Conservation (phyloP, 2,797 vertebrate genomes). For the Enteromius trimaculatus region DNA sequence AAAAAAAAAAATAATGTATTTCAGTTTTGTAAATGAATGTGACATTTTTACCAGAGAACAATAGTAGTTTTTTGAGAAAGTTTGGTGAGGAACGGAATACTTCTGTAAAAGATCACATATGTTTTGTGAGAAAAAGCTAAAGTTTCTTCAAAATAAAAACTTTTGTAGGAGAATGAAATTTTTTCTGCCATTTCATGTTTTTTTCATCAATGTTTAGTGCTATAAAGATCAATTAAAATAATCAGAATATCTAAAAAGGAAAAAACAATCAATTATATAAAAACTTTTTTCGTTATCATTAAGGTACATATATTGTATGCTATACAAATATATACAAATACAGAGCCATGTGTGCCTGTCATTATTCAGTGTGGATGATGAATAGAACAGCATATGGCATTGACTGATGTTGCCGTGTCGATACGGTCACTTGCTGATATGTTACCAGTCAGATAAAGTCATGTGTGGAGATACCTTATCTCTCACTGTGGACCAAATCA, state of each 20-base stretch:
- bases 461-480: conserved; percentile 80
- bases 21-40: background rate
- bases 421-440: conserved; percentile 56
- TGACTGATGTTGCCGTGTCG: conserved; percentile 47
- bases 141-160: background rate
- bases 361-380: conserved; percentile 18
- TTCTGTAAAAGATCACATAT: too few relatives aligned
- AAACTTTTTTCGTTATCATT: background rate
- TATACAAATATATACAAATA: background rate
- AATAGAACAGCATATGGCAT: conserved; percentile 32
- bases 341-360: conserved; percentile 7
- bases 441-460: conserved; percentile 73
- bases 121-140: too few relatives aligned
- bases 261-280: background rate
- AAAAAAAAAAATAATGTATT: background rate
- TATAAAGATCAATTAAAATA: background rate
- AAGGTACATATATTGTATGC: background rate
- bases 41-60: background rate
- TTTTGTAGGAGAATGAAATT: background rate
- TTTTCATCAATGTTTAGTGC: background rate
- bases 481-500: conserved; percentile 74
- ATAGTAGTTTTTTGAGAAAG: background rate
- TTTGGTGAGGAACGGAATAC: background rate
- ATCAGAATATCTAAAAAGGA: background rate
- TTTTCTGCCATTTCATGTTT: background rate